A percentile compares a stretch with the other conserved stretches of the same genome.
Evolutionary conservation across 2,113 vertebrate species (phyloP).

Genomic region (Mastomys natalensis): DNA sequence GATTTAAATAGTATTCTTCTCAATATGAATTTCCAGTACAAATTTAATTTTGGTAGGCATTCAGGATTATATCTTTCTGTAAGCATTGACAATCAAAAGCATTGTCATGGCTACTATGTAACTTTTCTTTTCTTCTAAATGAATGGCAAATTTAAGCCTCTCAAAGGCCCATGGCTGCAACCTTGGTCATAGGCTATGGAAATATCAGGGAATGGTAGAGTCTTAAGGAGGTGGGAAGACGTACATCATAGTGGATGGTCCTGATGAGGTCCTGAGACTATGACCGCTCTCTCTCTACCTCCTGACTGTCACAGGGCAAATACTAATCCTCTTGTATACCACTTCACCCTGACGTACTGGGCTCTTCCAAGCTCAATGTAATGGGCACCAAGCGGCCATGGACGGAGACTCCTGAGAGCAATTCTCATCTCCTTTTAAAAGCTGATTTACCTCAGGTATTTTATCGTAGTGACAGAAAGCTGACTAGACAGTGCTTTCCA

Average conservation of each 20-base stretch:
- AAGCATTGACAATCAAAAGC: not conserved
- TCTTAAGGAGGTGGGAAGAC: not conserved
- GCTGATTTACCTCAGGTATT: not conserved
- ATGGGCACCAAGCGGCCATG: not conserved
- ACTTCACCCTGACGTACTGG: not conserved
- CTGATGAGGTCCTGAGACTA: not conserved
- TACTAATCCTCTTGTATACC: not conserved
- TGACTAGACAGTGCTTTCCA: not conserved
- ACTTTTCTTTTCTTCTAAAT: not conserved
- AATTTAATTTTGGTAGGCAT: not conserved
- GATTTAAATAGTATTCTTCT: not conserved
- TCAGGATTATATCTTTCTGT: not conserved
- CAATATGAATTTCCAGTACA: not conserved
- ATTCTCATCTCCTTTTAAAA: not conserved
- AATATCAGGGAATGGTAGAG: not conserved
- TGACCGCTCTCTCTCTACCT: not conserved
- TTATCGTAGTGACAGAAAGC: not conserved
- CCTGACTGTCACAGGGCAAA: not conserved
- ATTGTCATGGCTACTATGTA: not conserved
- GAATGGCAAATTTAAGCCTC: not conserved
- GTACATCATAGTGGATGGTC: not conserved
- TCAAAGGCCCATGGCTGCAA: not conserved
- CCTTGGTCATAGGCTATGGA: too few relatives aligned
- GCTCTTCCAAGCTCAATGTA: not conserved
- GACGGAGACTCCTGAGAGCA: not conserved